These are phyloP conservation scores for Pasiphila rectangulata DNA, from an alignment of 2,888 invertebrate genomes.

Conservation along the genomic window DNA sequence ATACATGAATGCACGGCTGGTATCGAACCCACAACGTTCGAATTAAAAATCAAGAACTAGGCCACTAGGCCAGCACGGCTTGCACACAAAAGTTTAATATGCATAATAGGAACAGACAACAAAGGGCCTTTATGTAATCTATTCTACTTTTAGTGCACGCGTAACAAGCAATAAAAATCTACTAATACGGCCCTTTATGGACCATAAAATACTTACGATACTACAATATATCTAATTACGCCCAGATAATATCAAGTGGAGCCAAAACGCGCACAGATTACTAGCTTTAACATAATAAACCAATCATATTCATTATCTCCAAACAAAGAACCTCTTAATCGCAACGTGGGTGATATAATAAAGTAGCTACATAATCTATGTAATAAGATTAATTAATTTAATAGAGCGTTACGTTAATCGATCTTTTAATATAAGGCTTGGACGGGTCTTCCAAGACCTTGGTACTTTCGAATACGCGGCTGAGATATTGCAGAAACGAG, in stretches of 20 bases:
- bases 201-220: constrained; percentile 23
- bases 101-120: too few species aligned
- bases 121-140: too few species aligned
- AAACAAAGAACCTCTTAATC: constrained; percentile 53
- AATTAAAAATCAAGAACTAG: too few species aligned
- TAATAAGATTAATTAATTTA: constrained; percentile 38
- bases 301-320: constrained; percentile 39
- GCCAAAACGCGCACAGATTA: constrained; percentile 26
- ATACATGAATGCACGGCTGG: too few species aligned
- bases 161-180: constrained; percentile 1
- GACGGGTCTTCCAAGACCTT: constrained; percentile 45
- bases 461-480: constrained; percentile 36
- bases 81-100: too few species aligned
- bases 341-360: constrained; percentile 41
- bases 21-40: too few species aligned
- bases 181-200: not conserved
- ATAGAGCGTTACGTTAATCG: constrained; percentile 30
- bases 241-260: constrained; percentile 27
- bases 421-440: constrained; percentile 28
- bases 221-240: constrained; percentile 30
- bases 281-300: constrained; percentile 24
- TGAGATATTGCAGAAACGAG: too few species aligned
- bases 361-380: constrained; percentile 9
- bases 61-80: too few species aligned
- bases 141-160: not conserved